These are phyloP conservation scores for Dendrolimus pini DNA, from an alignment of 2,888 invertebrate species.

Conservation along the genomic window DNA sequence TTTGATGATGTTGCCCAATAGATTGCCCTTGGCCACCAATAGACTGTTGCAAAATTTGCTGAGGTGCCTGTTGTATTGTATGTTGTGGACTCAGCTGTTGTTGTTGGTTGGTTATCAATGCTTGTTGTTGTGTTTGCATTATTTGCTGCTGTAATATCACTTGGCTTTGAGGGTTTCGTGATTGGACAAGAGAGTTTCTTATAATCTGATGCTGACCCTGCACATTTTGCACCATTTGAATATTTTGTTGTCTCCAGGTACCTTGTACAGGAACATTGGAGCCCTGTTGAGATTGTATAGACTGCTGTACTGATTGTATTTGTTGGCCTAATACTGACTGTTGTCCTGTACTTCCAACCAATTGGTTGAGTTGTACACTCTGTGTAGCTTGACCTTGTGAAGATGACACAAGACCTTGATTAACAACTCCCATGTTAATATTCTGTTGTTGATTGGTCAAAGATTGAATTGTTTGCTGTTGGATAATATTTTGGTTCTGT, in stretches of 20 bases:
- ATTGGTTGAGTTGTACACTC: constrained; percentile 61
- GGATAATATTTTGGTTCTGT: constrained; percentile 55
- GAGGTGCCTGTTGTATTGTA: constrained; percentile 69
- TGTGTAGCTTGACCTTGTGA: constrained; percentile 54
- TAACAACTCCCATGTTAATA: constrained; percentile 63
- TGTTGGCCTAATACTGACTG: constrained; percentile 66
- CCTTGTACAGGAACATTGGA: constrained; percentile 52
- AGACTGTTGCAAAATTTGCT: constrained; percentile 79
- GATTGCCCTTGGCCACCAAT: constrained; percentile 72
- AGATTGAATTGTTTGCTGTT: constrained; percentile 64
- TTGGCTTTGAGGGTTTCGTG: constrained; percentile 68
- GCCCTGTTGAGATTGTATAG: constrained; percentile 56
- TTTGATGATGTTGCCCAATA: constrained; percentile 66
- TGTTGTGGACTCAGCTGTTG: constrained; percentile 73
- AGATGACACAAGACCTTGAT: constrained; percentile 55
- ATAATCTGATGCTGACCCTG: constrained; percentile 74
- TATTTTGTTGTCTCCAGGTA: constrained; percentile 68
- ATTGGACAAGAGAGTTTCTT: constrained; percentile 62
- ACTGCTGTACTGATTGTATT: constrained; percentile 66
- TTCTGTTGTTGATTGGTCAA: constrained; percentile 62
- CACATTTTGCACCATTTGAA: constrained; percentile 70
- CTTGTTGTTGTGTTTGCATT: constrained; percentile 72
- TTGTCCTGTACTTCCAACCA: constrained; percentile 54
- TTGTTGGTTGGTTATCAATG: constrained; percentile 61
- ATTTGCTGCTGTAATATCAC: constrained; percentile 76